Evolutionary conservation across 2,888 invertebrate genomes (phyloP).

Genomic region (Augochlorella aurata): DNA sequence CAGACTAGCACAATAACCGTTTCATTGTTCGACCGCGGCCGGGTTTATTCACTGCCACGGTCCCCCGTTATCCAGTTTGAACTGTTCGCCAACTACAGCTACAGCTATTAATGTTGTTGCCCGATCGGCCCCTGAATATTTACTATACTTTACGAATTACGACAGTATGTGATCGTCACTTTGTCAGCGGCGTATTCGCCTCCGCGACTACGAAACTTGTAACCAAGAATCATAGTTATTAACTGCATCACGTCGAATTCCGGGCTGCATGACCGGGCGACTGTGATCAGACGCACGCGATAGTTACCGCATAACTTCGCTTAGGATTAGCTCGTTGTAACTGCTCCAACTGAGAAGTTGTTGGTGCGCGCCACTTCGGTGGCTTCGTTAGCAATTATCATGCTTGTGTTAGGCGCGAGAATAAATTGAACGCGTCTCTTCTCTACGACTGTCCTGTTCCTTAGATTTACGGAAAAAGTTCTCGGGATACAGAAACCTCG

Average conservation of each 20-base stretch:
- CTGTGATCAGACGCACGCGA: not conserved
- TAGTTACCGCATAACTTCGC: constrained; percentile 14
- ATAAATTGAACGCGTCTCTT: not conserved
- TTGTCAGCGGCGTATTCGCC: not conserved
- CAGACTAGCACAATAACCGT: constrained; percentile 1
- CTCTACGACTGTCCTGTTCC: too few relatives aligned
- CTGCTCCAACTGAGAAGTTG: not conserved
- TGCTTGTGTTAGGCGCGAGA: too few relatives aligned
- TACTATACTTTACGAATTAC: not conserved
- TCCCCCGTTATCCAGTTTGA: constrained; percentile 15
- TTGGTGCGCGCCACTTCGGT: not conserved
- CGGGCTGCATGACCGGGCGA: not conserved
- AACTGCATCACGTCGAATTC: not conserved
- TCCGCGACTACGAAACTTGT: not conserved
- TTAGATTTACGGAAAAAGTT: not conserved
- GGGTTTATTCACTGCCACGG: constrained; percentile 26
- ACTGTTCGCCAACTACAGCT: constrained; percentile 8
- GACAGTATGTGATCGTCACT: not conserved
- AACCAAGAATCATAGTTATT: not conserved
- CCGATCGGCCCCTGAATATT: constrained; percentile 15
- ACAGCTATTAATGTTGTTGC: constrained; percentile 11
- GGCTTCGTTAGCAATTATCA: not conserved
- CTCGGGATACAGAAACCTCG: not conserved
- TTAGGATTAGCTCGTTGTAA: not conserved
- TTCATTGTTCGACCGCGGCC: constrained; percentile 28